Base-by-base conservation (phyloP, 2,888 invertebrate genomes). In the Lamproptera curius region DNA sequence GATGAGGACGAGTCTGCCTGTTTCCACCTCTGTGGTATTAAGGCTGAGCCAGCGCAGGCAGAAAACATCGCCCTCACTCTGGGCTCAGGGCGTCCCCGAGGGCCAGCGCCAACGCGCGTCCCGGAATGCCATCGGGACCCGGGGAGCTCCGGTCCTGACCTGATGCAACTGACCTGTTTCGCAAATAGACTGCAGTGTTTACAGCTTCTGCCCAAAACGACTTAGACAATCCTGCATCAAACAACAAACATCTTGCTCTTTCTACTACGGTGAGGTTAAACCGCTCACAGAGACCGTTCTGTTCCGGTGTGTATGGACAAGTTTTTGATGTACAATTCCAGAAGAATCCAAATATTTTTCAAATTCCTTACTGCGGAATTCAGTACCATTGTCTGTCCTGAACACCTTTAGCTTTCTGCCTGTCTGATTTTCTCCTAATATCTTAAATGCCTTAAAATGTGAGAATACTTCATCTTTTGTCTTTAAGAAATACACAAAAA, bases 211-310 rank as follows among this genome's bases (percentile, higher is more conserved):
- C 59, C 55, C 58, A 58, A 31, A 54, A 55, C 17, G 13, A 46
- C 33, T 56, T 56, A 2, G 38, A 26, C 14, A 57, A 33, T 5
- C 28, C 16, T 33, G 54, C 57, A 45, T 59, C 56, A 41, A 47
- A 59, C 16, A 57, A 20, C n/a, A 57, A 26, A 42, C 56, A 52
- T 11, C 47, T 41, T 4, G 53, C 57, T 33, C 20, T 28, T n/a
- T 28, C 28, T 10, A 8, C 28, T 2, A 28, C 28, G 2, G 28
- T 28, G n/a, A 9, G 28, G 44, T 20, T 56, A 54, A 6, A 55
- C 50, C 13, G 52, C 17, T 59, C 55, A 16, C 55, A 49, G 6
- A 58, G 6, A n/a, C 56, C 58, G 40, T 60, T 60, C 33, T 57
- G 58, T 23, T 57, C 53, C 0, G 57, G 53, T 1, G 51, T 53